Percentiles rank a stretch among this genome's conserved stretches.
Conservation (phyloP, 2,797 vertebrate genomes). For the Spinibarbus caldwelli region DNA sequence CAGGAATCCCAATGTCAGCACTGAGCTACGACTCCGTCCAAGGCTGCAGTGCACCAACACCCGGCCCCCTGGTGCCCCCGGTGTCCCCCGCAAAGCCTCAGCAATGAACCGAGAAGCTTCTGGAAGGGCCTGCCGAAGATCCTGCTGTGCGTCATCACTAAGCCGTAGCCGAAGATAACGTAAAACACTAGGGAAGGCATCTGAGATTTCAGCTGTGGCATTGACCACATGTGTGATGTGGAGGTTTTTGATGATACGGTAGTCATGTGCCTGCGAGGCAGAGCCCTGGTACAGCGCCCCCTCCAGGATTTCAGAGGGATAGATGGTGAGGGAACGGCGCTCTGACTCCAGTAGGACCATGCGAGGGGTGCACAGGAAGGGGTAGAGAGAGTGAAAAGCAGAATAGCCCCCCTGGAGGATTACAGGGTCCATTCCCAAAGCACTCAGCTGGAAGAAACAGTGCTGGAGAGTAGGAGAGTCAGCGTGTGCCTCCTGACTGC, state of each 20-base stretch:
- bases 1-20: slow-evolving; percentile 72
- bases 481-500: slow-evolving; percentile 65
- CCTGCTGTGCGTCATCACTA: slow-evolving; percentile 72
- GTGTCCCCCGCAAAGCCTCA: slow-evolving; percentile 61
- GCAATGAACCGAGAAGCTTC: slow-evolving; percentile 70
- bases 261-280: slow-evolving; percentile 66
- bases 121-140: slow-evolving; percentile 70
- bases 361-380: slow-evolving; percentile 60
- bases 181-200: slow-evolving; percentile 70
- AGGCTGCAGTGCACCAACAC: slow-evolving; percentile 73
- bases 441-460: slow-evolving; percentile 75
- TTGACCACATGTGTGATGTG: slow-evolving; percentile 76
- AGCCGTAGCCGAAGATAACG: slow-evolving; percentile 67
- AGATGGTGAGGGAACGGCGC: slow-evolving; percentile 59
- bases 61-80: slow-evolving; percentile 59
- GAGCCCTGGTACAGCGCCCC: slow-evolving; percentile 73
- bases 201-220: slow-evolving; percentile 67
- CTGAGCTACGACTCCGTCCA: slow-evolving; percentile 71
- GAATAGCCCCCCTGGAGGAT: slow-evolving; percentile 72
- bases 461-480: slow-evolving; percentile 69
- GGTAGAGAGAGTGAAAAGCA: slow-evolving; percentile 66
- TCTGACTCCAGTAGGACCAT: slow-evolving; percentile 63
- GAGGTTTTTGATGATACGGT: slow-evolving; percentile 72
- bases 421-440: slow-evolving; percentile 74
- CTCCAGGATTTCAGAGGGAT: slow-evolving; percentile 71